Evolutionary conservation across 2,888 invertebrate genomes (phyloP).

Genomic region (Agrotis ipsilon): DNA sequence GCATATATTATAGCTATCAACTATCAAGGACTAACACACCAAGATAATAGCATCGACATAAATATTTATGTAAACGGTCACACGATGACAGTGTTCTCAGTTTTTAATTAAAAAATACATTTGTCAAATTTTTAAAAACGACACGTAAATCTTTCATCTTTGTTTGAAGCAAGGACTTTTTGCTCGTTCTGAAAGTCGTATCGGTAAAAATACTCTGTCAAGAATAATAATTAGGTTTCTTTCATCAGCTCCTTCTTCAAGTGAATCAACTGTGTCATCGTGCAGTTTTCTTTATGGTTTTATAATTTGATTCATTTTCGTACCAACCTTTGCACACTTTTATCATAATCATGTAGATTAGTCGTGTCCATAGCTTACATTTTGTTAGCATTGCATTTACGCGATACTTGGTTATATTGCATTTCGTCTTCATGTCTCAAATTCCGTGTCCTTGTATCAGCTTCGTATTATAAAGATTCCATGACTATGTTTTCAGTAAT

Average conservation of each 20-base stretch:
- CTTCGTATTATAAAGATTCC: slow-evolving; percentile 21
- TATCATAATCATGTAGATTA: slow-evolving; percentile 21
- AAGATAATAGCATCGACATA: slow-evolving; percentile 43
- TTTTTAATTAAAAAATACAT: slow-evolving; percentile 31
- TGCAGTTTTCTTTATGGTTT: slow-evolving; percentile 2
- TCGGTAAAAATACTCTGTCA: slow-evolving; percentile 27
- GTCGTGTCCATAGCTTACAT: slow-evolving; percentile 4
- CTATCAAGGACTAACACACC: slow-evolving; percentile 72
- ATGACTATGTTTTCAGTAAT: neutral
- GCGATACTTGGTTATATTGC: slow-evolving; percentile 18
- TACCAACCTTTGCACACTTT: slow-evolving; percentile 1
- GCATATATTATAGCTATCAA: slow-evolving; percentile 78
- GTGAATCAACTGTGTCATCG: neutral
- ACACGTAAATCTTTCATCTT: slow-evolving; percentile 39
- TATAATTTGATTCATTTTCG: neutral
- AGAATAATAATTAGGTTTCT: slow-evolving; percentile 20
- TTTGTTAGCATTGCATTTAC: slow-evolving; percentile 27
- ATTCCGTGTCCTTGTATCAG: slow-evolving; percentile 32
- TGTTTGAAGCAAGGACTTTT: slow-evolving; percentile 20
- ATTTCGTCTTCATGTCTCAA: slow-evolving; percentile 27
- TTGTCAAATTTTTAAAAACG: slow-evolving; percentile 19
- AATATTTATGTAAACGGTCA: slow-evolving; percentile 35
- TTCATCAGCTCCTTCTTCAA: slow-evolving; percentile 9
- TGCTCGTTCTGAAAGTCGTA: slow-evolving; percentile 7
- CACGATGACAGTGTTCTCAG: neutral